A percentile compares a stretch with the other conserved stretches of the same genome.
Evolutionary conservation across 2,888 invertebrate species (phyloP).

Genomic region (Cephonodes hylas): DNA sequence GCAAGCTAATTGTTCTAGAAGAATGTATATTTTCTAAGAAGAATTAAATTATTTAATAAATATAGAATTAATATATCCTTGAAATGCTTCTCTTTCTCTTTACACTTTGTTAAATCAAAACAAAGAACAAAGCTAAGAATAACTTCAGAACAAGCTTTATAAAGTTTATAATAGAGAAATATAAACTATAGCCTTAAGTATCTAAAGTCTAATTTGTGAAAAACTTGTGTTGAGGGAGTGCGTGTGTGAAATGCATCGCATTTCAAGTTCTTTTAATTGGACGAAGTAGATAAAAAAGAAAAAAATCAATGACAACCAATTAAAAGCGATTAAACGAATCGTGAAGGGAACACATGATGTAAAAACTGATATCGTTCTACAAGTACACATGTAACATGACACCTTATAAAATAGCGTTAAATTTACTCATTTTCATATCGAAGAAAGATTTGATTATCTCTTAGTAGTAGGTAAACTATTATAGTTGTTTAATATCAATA

Average conservation of each 20-base stretch:
- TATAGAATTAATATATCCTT: too few species aligned
- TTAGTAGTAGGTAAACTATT: background rate
- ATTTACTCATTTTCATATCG: background rate
- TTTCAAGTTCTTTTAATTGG: background rate
- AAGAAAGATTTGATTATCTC: background rate
- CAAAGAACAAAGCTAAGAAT: slow-evolving; percentile 33
- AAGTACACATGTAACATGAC: background rate
- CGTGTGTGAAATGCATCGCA: background rate
- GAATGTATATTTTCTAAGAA: background rate
- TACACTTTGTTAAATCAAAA: too few species aligned
- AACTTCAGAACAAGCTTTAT: slow-evolving; percentile 11
- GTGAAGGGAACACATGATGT: background rate
- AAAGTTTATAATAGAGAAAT: background rate
- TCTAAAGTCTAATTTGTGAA: background rate
- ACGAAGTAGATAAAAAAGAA: background rate
- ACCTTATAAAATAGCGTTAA: background rate
- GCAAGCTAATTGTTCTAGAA: too few species aligned
- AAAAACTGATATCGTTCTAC: background rate
- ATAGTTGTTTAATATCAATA: too few species aligned
- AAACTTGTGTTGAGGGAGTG: background rate
- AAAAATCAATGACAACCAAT: background rate
- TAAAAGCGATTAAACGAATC: background rate
- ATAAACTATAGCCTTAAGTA: background rate
- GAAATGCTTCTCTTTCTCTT: too few species aligned
- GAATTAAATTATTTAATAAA: background rate